Percentiles rank a stretch among this genome's conserved stretches.
These are phyloP conservation scores for Rhinella marina DNA, from an alignment of 2,797 vertebrate genomes.

Conservation along the genomic window DNA sequence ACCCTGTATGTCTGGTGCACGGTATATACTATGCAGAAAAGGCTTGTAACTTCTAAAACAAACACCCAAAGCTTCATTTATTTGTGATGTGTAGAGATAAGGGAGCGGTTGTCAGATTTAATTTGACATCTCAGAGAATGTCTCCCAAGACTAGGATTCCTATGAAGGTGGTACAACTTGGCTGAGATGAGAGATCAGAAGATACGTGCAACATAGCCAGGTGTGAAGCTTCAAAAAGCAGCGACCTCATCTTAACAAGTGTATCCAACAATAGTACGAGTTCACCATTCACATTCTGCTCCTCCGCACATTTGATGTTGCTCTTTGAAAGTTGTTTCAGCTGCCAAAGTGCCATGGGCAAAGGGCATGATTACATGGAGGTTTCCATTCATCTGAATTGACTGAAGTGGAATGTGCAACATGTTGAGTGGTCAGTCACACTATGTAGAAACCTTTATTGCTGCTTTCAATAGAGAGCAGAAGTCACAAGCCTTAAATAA, in stretches of 20 bases:
- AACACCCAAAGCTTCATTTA: not conserved
- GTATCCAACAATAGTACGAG: slow-evolving; percentile 49
- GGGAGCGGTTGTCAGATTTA: not conserved
- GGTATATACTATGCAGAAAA: not conserved
- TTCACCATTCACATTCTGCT: slow-evolving; percentile 32
- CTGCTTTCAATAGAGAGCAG: not conserved
- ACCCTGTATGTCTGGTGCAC: not conserved
- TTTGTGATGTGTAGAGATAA: not conserved
- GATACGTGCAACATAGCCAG: not conserved
- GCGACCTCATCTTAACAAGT: slow-evolving; percentile 44
- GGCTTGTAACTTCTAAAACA: not conserved
- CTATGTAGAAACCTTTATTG: not conserved
- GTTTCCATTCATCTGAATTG: slow-evolving; percentile 8
- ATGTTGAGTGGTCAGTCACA: slow-evolving; percentile 36
- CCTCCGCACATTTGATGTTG: not conserved
- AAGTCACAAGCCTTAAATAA: not conserved
- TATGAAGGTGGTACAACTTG: slow-evolving; percentile 32
- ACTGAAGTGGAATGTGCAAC: slow-evolving; percentile 26
- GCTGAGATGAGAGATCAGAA: slow-evolving; percentile 43
- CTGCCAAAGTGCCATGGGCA: slow-evolving; percentile 7
- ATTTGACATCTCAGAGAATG: not conserved
- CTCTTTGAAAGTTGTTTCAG: slow-evolving; percentile 41
- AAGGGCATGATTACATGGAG: slow-evolving; percentile 22
- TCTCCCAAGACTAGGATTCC: not conserved
- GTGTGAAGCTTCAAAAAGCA: slow-evolving; percentile 44